Base-by-base conservation (phyloP, 2,113 vertebrate species). In the Trinectes maculatus region DNA sequence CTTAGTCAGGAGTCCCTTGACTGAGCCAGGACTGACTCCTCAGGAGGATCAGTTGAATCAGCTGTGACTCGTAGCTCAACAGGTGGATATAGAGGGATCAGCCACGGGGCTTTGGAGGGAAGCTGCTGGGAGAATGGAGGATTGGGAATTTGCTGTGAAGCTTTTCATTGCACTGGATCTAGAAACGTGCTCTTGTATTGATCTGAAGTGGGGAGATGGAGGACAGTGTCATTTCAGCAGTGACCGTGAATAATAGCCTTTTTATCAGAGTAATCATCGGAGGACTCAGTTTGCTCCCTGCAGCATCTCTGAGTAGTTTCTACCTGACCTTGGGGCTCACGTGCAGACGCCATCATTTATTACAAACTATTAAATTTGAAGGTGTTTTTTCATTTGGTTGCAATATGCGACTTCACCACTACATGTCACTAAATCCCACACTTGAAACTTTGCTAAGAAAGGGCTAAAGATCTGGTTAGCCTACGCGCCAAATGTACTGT, bases 1-100 rank as follows among this genome's bases (percentile, higher is more conserved):
- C 58, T 78, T 80, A 72, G 84, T 86, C 79, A 80, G 74, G 54
- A 69, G 9, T 21, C 18, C 28, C 79, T 46, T 66, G 60, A 58
- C 62, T 31, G 46, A 72, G 21, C 79, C 76, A 26, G 52, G 67
- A 83, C 61, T 59, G 69, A 86, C 77, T 69, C 63, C 77, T 80
- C 56, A 33, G 37, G 57, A 49, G 54, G 72, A 76, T 78, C 69
- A 79, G 49, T 77, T 29, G 69, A 80, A 68, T 63, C 70, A 74
- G 80, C 80, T 37, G 65, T 79, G 83, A 82, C 73, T 83, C 16
- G 36, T 21, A 29, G 68, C 66, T 61, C 63, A 58, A 74, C 72
- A 69, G 8, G 51, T 46, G 57, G 79, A n/a, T n/a, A n/a, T n/a
- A n/a, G n/a, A n/a, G n/a, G n/a, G n/a, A n/a, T n/a, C n/a, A n/a